phyloP scores from a whole-genome alignment of 2,113 vertebrate species.

The Erinaceus europaeus region DNA sequence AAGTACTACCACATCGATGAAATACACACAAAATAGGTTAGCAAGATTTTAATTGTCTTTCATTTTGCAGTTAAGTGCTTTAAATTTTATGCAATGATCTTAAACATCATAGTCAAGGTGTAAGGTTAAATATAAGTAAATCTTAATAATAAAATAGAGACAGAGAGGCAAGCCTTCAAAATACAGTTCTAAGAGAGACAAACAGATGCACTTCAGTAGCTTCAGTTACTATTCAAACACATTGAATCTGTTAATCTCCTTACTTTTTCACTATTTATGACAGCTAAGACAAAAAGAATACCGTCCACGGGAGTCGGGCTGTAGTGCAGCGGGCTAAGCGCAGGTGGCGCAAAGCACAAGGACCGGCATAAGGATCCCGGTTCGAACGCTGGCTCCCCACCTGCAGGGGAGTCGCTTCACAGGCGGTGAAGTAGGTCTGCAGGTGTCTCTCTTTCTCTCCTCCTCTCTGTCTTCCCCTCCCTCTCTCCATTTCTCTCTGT shows the following conservation, averaged over 20 bases:
- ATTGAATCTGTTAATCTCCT: background rate
- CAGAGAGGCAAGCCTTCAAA: background rate
- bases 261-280: background rate
- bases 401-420: no score
- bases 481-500: no score
- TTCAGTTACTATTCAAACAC: background rate
- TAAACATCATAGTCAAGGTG: background rate
- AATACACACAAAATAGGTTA: background rate
- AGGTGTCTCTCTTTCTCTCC: no score
- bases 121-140: conserved; percentile 19
- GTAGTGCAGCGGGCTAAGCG: no score
- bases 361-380: no score
- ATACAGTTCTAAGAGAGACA: background rate
- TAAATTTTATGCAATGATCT: background rate
- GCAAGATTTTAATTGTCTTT: background rate
- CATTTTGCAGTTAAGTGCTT: background rate
- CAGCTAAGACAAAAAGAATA: background rate
- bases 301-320: no score
- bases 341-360: no score
- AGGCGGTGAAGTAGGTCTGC: no score
- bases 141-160: conserved; percentile 18
- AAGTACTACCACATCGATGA: background rate
- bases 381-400: no score
- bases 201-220: background rate
- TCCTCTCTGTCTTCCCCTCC: no score